These are phyloP conservation scores for Lepidocyrtinus sp. DNA, from an alignment of 2,888 invertebrate genomes.

Conservation along the genomic window DNA sequence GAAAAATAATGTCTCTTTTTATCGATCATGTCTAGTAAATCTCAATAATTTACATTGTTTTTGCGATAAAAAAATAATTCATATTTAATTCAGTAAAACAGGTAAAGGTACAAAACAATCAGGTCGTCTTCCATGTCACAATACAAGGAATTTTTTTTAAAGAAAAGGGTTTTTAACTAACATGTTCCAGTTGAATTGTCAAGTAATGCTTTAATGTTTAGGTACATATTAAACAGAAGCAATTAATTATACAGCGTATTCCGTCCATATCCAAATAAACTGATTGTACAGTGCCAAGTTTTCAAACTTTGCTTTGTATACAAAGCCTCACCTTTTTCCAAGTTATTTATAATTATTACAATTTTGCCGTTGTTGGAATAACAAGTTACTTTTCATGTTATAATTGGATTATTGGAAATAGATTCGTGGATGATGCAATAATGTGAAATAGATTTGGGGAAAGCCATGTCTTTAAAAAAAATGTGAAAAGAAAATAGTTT, in stretches of 20 bases:
- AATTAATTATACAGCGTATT: conserved; percentile 49
- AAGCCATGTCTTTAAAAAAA: conserved; percentile 27
- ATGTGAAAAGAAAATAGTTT: not conserved
- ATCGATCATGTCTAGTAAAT: too few species aligned
- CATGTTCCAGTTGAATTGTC: not conserved
- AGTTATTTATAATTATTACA: not conserved
- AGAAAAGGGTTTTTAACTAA: not conserved
- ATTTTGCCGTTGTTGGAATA: conserved; percentile 17
- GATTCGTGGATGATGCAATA: not conserved
- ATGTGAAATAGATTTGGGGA: not conserved
- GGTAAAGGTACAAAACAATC: not conserved
- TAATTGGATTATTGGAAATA: not conserved
- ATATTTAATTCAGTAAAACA: not conserved
- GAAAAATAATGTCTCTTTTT: not conserved
- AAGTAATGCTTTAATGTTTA: not conserved
- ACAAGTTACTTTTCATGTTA: too few species aligned
- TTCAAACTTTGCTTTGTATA: not conserved
- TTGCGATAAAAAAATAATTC: not conserved
- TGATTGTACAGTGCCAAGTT: not conserved
- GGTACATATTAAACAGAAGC: not conserved
- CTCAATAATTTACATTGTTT: conserved; percentile 1
- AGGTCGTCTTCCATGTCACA: not conserved
- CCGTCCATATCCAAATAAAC: conserved; percentile 12
- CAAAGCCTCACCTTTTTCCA: conserved; percentile 14
- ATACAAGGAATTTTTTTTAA: not conserved